Conservation (phyloP, 2,888 invertebrate genomes). For the Cryptocheilus praepositus region DNA sequence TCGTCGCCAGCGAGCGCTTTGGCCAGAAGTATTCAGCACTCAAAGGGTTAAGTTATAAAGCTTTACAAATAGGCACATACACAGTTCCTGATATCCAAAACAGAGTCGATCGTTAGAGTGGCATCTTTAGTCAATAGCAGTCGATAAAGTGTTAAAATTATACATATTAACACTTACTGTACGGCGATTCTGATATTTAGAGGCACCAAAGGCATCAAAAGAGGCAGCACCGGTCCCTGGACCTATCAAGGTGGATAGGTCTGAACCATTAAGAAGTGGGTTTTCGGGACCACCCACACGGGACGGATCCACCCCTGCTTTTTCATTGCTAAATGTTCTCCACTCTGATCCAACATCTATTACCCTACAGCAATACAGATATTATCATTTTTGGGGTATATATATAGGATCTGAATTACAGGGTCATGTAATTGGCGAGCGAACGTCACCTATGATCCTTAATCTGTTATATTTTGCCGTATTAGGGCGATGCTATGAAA, state of each 20-base stretch:
- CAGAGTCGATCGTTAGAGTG: too few relatives aligned
- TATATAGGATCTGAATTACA: background rate
- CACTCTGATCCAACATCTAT: constrained; percentile 99
- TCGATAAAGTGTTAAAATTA: too few relatives aligned
- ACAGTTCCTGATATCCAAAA: too few relatives aligned
- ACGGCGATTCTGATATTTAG: constrained; percentile 81
- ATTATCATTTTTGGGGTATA: constrained; percentile 4
- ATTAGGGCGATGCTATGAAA: too few relatives aligned
- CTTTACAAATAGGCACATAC: too few relatives aligned
- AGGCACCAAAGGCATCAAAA: constrained; percentile 88
- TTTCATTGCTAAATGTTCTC: constrained; percentile 99
- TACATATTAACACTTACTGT: constrained; percentile 74
- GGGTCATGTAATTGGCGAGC: background rate
- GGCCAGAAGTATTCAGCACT: too few relatives aligned
- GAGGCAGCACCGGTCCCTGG: constrained; percentile 84
- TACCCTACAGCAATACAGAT: constrained; percentile 80
- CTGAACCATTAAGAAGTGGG: constrained; percentile 94
- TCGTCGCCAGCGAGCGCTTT: too few relatives aligned
- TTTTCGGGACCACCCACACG: constrained; percentile 99
- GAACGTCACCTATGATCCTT: too few relatives aligned
- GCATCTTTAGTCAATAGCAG: background rate
- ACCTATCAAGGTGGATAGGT: constrained; percentile 97
- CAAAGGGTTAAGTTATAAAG: too few relatives aligned
- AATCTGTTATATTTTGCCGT: too few relatives aligned
- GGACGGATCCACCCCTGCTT: constrained; percentile 96